Evolutionary conservation across 2,797 vertebrate genomes (phyloP), one percentile per base, ranked within the genome.

Genomic region (Semaprochilodus insignis): DNA sequence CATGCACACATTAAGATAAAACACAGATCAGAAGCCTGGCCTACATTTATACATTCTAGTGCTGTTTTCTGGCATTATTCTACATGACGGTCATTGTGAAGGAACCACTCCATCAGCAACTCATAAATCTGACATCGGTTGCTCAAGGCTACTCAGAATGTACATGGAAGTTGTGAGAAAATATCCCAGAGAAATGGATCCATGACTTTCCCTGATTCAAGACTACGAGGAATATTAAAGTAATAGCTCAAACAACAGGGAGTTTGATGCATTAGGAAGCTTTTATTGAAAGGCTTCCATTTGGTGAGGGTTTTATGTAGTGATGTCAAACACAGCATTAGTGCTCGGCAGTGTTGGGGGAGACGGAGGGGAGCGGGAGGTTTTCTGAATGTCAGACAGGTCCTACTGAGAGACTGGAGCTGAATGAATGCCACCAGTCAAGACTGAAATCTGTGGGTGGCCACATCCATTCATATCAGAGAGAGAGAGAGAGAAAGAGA

Each of bases 401-500:
- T 81, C 83, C 78, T 69, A 66, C 74, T 74, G 70, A 80, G 84
- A 59, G 77, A 78, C 13, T 23, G 52, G 55, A 88, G 77, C 62
- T 44, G 59, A 82, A 62, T 54, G 86, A 82, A 78, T 76, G 60
- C 16, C 14, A 72, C 27, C 40, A 74, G 77, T 36, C 63, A 69
- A 71, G 65, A 65, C 21, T 4, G 65, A 75, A 76, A 59, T 36
- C 84, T 21, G 67, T 77, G 63, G 72, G 74, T 25, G 74, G 67
- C 74, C 44, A 79, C 60, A 74, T 67, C 74, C 84, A 78, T 86
- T 86, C 54, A 83, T 78, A 69, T 74, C 60, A 67, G 25, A 66
- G 48, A 44, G 80, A 66, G 81, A 78, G 80, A 63, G 60, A 63
- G 25, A 63, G 57, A 59, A 23, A 63, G 14, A 27, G 25, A 5